These are phyloP conservation scores for Bradypus variegatus DNA, from an alignment of 2,797 vertebrate genomes.

Conservation along the genomic window DNA sequence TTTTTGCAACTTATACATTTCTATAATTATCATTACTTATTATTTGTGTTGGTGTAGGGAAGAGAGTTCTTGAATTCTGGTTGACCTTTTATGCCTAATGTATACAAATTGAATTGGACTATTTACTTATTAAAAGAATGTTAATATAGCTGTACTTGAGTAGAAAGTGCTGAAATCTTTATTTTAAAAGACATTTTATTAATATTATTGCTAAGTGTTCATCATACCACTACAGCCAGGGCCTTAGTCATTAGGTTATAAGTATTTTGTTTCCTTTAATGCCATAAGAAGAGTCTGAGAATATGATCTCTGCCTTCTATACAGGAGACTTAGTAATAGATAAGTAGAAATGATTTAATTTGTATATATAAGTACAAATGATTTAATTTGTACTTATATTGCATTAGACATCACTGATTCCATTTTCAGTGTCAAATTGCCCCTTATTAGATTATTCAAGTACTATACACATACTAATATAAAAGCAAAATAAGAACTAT, in stretches of 20 bases:
- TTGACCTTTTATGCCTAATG: neutral
- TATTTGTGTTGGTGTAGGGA: neutral
- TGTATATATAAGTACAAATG: neutral
- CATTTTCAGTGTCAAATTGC: neutral
- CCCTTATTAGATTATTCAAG: neutral
- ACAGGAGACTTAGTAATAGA: neutral
- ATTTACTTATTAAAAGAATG: neutral
- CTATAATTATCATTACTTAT: neutral
- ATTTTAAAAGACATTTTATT: slow-evolving; percentile 16
- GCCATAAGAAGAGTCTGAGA: neutral
- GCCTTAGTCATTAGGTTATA: neutral
- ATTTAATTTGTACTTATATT: neutral
- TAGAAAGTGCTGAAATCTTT: slow-evolving; percentile 3
- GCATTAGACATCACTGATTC: neutral
- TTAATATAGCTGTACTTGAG: neutral
- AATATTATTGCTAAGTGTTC: neutral
- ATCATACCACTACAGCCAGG: neutral
- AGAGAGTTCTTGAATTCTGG: neutral
- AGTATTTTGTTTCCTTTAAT: neutral
- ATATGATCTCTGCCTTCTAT: neutral
- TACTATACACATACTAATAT: neutral
- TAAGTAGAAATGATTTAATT: neutral
- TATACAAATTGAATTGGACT: neutral
- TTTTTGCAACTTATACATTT: neutral
- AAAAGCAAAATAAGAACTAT: neutral